A percentile compares a stretch with the other conserved stretches of the same genome.
phyloP scores from a whole-genome alignment of 2,888 invertebrate genomes.

The Schizaphis graminum region DNA sequence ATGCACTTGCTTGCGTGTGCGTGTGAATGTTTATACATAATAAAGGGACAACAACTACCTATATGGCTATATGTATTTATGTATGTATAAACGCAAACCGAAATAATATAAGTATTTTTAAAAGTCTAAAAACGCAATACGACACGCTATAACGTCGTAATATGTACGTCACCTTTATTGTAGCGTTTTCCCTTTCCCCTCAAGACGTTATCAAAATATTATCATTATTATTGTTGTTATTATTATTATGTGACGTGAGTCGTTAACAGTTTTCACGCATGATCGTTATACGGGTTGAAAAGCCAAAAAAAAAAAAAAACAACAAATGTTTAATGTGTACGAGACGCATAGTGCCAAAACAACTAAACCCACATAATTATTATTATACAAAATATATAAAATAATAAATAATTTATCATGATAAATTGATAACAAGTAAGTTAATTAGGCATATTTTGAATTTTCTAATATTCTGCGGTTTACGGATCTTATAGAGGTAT shows the following conservation, averaged over 20 bases:
- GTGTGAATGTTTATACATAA: background rate
- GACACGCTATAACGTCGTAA: slow-evolving; percentile 29
- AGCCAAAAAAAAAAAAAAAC: background rate
- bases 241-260: background rate
- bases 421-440: background rate
- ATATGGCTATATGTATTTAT: background rate
- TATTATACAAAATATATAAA: background rate
- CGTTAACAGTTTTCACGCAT: slow-evolving; percentile 10
- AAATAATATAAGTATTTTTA: background rate
- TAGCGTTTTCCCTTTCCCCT: background rate
- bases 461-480: background rate
- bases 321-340: background rate
- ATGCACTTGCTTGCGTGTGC: background rate
- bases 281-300: background rate
- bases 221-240: background rate
- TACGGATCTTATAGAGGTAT: background rate
- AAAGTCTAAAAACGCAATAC: slow-evolving; percentile 20
- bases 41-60: background rate
- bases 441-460: background rate
- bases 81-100: background rate
- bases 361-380: background rate
- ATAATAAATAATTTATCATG: background rate
- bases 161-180: background rate
- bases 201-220: background rate
- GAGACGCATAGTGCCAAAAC: background rate